Conservation (phyloP, 1,140 invertebrate genomes). For the Pentalonia nigronervosa region DNA sequence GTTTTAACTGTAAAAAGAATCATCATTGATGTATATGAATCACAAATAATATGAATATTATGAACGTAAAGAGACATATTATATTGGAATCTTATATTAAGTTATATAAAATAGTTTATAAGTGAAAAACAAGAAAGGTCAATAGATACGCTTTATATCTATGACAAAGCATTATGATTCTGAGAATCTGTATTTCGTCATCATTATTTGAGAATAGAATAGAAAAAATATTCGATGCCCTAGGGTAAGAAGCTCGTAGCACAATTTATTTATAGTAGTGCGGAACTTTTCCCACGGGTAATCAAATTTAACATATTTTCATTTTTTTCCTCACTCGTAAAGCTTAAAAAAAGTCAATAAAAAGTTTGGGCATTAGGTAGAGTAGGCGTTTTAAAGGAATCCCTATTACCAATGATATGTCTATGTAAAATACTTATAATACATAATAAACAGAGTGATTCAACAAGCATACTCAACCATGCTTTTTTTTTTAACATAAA, state of each 20-base stretch:
- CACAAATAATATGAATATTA: neutral
- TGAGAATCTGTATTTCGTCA: conserved; percentile 12
- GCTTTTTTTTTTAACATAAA: neutral
- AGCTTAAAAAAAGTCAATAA: conserved; percentile 35
- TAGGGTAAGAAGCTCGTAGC: conserved; percentile 15
- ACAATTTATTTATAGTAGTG: conserved; percentile 44
- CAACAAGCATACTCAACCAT: neutral
- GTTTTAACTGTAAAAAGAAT: neutral
- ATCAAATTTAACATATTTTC: conserved; percentile 56
- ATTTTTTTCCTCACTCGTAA: conserved; percentile 20
- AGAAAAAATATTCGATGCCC: conserved; percentile 52
- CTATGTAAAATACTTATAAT: neutral
- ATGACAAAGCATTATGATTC: neutral
- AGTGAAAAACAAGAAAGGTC: neutral
- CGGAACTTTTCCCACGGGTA: conserved; percentile 50
- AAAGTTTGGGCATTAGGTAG: conserved; percentile 13
- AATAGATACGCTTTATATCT: neutral
- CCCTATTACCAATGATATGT: neutral
- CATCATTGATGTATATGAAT: neutral
- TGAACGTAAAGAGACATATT: neutral
- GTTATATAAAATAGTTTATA: neutral
- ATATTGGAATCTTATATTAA: neutral
- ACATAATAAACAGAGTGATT: neutral
- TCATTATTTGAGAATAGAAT: conserved; percentile 42
- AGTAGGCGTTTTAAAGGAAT: neutral